phyloP scores from a whole-genome alignment of 2,888 invertebrate genomes.

The Synanthedon andrenaeformis region DNA sequence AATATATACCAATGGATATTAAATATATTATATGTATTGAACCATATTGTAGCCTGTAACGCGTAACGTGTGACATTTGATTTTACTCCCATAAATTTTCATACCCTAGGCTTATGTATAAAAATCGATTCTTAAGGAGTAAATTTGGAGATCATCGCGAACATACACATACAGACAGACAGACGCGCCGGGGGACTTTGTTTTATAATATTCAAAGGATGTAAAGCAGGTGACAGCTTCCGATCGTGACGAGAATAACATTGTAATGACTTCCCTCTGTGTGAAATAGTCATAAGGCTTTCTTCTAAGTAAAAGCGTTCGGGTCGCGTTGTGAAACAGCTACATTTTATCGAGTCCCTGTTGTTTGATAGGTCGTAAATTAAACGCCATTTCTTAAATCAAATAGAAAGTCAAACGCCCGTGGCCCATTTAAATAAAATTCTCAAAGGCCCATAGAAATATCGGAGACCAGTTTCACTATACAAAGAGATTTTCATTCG shows the following conservation, averaged over 20 bases:
- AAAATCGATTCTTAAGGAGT: no score
- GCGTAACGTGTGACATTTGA: no score
- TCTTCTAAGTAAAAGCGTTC: neutral
- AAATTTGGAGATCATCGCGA: no score
- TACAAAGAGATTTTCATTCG: constrained; percentile 3
- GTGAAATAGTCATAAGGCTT: neutral
- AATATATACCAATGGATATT: no score
- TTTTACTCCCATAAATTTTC: no score
- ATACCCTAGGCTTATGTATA: no score
- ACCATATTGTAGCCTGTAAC: no score
- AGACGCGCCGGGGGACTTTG: no score
- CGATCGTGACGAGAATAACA: neutral
- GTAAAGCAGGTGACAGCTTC: neutral
- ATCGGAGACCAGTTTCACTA: constrained; percentile 8
- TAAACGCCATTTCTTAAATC: neutral
- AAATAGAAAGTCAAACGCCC: neutral
- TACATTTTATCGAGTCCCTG: neutral
- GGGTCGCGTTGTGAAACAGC: constrained; percentile 1
- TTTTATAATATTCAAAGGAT: no score
- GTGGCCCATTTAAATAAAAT: neutral
- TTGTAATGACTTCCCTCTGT: neutral
- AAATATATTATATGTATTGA: no score
- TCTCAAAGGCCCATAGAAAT: constrained; percentile 11
- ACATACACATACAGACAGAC: no score
- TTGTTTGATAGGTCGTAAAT: neutral